Base-by-base conservation (phyloP, 2,888 invertebrate genomes). In the Tachina fera region DNA sequence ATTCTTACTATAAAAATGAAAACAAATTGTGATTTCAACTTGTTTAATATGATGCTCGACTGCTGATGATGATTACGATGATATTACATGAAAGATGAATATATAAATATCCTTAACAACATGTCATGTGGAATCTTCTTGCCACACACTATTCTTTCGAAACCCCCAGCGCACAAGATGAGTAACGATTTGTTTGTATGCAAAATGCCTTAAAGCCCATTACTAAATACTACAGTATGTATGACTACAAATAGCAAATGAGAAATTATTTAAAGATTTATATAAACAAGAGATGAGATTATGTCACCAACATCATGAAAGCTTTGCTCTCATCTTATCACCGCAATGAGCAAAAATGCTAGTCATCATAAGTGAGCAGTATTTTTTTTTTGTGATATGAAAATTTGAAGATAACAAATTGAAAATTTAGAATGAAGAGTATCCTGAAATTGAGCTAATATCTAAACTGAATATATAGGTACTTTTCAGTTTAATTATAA, bases 161-260 rank as follows among this genome's bases (percentile, higher is more conserved):
- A 65, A n/a, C 2, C 22, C 22, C 31, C 49, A 43, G 16, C 14
- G 3, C 39, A 14, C 22, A 53, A 11, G 56, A 61, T 41, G 49
- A 41, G 61, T 41, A 19, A 19, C 31, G n/a, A 11, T 72, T 47
- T 16, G 31, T 41, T 53, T 63, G 45, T 79, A 67, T 65, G 65
- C 22, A 81, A 58, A 70, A 80, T 68, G 74, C 58, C 60, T 53
- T 51, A 60, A 53, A 61, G 74, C 80, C 74, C 80, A 53, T 70
- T 45, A 63, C 63, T 13, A 45, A 53, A 63, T 56, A 77, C 16
- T 60, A 60, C n/a, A 58, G 49, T 19, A 67, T 3, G 49, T 19
- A 67, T 3, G 19, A 43, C 16, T 39, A 45, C n/a, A 75, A 43
- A 22, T 51, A 43, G 41, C 43, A 53, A 56, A 63, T n/a, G 53